These are phyloP conservation scores for Hypomesus transpacificus DNA, from an alignment of 2,113 vertebrate genomes.

Conservation along the genomic window DNA sequence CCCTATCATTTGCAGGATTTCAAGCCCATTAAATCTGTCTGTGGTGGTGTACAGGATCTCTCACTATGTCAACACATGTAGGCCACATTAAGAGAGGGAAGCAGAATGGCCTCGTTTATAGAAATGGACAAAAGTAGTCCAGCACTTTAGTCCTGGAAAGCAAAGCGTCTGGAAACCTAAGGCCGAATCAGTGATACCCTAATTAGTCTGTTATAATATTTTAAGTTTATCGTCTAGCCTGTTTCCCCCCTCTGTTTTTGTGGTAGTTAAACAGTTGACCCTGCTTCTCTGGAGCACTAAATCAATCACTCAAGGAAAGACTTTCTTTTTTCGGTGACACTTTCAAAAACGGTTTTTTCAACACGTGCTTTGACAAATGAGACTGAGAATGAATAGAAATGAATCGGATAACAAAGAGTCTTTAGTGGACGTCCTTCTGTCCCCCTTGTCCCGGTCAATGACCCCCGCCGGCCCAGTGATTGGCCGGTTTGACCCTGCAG, in stretches of 20 bases:
- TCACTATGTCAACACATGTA: not conserved
- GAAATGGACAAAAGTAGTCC: not conserved
- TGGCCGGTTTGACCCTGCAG: not conserved
- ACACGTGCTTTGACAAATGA: too few species aligned
- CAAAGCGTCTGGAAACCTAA: not conserved
- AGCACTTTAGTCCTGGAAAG: not conserved
- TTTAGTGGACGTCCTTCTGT: not conserved
- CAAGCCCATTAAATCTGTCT: not conserved
- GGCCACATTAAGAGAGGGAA: not conserved
- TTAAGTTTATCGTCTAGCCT: too few species aligned
- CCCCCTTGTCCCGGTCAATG: not conserved
- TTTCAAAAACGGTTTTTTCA: too few species aligned
- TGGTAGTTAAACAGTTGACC: not conserved
- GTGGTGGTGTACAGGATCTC: not conserved
- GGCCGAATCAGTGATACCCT: not conserved
- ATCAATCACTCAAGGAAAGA: not conserved
- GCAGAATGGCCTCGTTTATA: constrained; percentile 3
- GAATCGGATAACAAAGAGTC: not conserved
- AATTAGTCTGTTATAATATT: too few species aligned
- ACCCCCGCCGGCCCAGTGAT: not conserved
- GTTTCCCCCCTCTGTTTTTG: not conserved
- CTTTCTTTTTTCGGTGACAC: not conserved
- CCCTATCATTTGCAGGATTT: constrained; percentile 32
- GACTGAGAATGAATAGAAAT: not conserved
- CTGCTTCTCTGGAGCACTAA: not conserved